These are phyloP conservation scores for Intellagama lesueurii DNA, from an alignment of 2,797 vertebrate genomes.

Conservation along the genomic window DNA sequence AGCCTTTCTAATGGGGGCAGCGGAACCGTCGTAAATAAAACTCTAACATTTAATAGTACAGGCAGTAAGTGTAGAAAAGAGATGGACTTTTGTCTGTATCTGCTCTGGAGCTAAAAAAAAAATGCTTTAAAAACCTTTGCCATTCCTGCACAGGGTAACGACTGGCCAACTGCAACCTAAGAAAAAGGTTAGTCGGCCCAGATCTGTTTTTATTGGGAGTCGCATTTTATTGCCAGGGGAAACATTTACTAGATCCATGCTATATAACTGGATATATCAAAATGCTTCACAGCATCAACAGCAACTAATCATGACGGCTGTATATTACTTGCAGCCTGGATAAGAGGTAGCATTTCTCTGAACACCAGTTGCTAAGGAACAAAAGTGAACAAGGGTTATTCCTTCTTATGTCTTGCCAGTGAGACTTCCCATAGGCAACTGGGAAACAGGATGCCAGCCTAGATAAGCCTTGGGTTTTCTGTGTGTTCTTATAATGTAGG, in stretches of 20 bases:
- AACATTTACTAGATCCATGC: background rate
- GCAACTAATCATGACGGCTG: background rate
- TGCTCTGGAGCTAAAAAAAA: too few species aligned
- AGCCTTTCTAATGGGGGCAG: too few species aligned
- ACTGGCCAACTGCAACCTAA: background rate
- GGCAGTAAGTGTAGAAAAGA: background rate
- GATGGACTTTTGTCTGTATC: background rate
- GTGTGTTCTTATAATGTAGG: background rate
- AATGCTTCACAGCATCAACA: background rate
- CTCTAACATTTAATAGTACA: too few species aligned
- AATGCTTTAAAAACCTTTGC: background rate
- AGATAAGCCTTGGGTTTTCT: background rate
- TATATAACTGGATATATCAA: background rate
- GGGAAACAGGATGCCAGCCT: background rate
- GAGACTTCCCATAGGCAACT: background rate
- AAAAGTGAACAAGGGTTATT: background rate
- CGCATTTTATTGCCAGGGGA: background rate
- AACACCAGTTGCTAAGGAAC: background rate
- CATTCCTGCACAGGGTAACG: background rate
- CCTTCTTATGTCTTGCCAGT: background rate
- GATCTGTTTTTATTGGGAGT: background rate
- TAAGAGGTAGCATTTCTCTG: background rate
- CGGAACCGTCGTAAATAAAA: too few species aligned
- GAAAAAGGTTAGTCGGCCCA: background rate
- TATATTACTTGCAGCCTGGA: background rate